These are phyloP conservation scores for Lytechinus pictus DNA, from an alignment of 35 echinoderm and acorn worm species.

Conservation along the genomic window DNA sequence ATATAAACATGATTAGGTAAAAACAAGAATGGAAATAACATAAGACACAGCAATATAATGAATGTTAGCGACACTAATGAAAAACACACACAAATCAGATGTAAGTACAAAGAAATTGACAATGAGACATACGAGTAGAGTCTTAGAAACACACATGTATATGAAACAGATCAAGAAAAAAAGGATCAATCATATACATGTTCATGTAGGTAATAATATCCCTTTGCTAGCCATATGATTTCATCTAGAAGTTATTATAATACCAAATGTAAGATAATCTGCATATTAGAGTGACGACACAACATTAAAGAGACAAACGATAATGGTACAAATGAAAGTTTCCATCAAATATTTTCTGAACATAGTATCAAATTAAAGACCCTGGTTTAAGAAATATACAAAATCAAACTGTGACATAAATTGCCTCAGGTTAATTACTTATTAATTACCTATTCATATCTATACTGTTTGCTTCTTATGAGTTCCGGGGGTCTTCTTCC, in stretches of 20 bases:
- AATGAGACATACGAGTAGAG: neutral
- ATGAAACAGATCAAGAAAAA: neutral
- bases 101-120: neutral
- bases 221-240: too few species aligned
- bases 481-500: too few species aligned
- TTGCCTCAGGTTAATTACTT: too few species aligned
- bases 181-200: neutral
- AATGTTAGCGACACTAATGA: neutral
- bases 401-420: too few species aligned
- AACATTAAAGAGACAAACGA: neutral
- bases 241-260: neutral
- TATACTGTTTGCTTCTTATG: too few species aligned
- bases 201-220: too few species aligned
- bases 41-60: too few species aligned
- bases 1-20: neutral
- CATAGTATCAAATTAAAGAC: too few species aligned
- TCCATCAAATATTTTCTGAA: too few species aligned
- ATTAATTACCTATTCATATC: too few species aligned
- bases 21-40: neutral
- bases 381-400: too few species aligned
- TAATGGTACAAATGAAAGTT: too few species aligned
- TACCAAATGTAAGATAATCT: neutral
- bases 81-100: neutral
- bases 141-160: neutral
- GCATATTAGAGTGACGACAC: neutral